A percentile compares a stretch with the other conserved stretches of the same genome.
These are phyloP conservation scores for Bothrops jararaca DNA, from an alignment of 2,113 vertebrate genomes.

Conservation along the genomic window DNA sequence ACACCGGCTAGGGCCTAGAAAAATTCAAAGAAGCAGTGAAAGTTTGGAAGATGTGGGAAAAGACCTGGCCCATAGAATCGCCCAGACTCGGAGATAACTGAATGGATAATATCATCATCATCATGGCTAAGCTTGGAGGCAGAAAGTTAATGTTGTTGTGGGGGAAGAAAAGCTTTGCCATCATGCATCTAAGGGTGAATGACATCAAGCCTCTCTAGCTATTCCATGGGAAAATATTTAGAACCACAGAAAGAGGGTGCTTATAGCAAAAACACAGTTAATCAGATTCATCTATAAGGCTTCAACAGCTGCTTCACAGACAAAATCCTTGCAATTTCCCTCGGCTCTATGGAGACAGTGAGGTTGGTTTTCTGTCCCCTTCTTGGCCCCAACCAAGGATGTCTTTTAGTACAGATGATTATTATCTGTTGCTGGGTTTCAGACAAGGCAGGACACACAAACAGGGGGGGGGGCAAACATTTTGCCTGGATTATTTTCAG, in stretches of 20 bases:
- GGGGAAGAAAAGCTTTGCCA: background rate
- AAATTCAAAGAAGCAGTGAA: background rate
- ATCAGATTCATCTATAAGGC: constrained; percentile 68
- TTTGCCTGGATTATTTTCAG: constrained; percentile 18
- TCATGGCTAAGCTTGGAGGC: constrained; percentile 39
- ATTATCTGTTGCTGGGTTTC: constrained; percentile 50
- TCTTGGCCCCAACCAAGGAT: constrained; percentile 34
- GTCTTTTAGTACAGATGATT: constrained; percentile 42
- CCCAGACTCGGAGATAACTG: background rate
- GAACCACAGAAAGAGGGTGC: constrained; percentile 66
- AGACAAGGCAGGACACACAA: constrained; percentile 38
- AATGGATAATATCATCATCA: background rate
- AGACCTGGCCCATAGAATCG: background rate
- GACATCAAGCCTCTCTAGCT: constrained; percentile 52
- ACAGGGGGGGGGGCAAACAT: constrained; percentile 8
- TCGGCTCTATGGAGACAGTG: constrained; percentile 47
- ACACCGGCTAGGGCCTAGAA: background rate
- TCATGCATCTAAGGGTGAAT: constrained; percentile 20
- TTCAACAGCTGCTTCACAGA: constrained; percentile 65
- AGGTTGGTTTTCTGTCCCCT: constrained; percentile 34
- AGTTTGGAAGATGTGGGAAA: background rate
- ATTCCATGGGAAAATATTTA: constrained; percentile 55
- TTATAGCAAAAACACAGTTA: constrained; percentile 66
- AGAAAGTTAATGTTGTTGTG: constrained; percentile 48
- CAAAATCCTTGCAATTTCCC: constrained; percentile 60